Base-by-base conservation (phyloP, 2,888 invertebrate genomes). In the Lasioglossum marginatum region DNA sequence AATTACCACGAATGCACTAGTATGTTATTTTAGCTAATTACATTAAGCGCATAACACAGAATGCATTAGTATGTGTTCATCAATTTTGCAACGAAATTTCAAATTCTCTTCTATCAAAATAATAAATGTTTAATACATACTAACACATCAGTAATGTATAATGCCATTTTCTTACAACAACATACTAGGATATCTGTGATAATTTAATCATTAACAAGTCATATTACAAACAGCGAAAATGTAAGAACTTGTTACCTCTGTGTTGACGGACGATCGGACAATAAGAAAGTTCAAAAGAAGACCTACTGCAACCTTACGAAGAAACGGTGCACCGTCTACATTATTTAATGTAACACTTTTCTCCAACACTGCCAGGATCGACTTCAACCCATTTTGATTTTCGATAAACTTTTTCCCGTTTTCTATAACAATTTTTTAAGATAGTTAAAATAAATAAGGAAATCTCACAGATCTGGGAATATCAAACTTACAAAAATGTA, bases 231-330 rank as follows among this genome's bases (percentile, higher is more conserved):
- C n/a, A 37, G 40, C 60, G 6, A 34, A 34, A 8, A 70, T 76
- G 0, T 23, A 37, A 48, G 31, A 60, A 40, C 31, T 79, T 68
- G 6, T 57, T 52, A 95, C 95, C 93, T 95, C 95, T 90, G 97
- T 96, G 79, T 97, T 96, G 87, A 97, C 96, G 76, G 96, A 96
- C 85, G 97, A 97, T 90, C 98, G 97, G 27, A 97, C 97, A 87
- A 97, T 97, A 74, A 97, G 96, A 93, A 98, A 97, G 95, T 98
- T 98, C 75, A 98, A 96, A 72, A 98, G 95, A 82, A 97, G 96
- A 87, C 98, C 98, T 91, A 97, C 97, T 6, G 96, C 96, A 93
- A 97, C 96, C 94, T 96, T 96, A 91, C 97, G 94, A 95, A 97
- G 95, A 95, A 96, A 91, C 8, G 91, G 89, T n/a, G 92, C 93